Conservation (phyloP, 2,797 vertebrate genomes). For the Falco peregrinus region DNA sequence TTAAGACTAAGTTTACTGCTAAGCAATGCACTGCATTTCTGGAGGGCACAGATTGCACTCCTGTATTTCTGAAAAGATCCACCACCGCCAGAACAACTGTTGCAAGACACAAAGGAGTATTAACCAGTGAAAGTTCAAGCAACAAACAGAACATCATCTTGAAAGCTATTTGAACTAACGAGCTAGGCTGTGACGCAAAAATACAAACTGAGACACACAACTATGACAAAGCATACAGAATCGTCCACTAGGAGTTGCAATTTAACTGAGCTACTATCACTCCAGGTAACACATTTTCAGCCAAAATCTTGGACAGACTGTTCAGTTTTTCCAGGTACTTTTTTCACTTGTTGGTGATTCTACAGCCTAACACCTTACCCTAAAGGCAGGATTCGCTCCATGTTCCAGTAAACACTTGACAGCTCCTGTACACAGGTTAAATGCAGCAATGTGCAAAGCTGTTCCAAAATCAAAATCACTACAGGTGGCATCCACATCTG, state of each 20-base stretch:
- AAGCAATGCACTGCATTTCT: not conserved
- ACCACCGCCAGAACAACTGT: not conserved
- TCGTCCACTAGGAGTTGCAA: not conserved
- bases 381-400: conserved; percentile 95
- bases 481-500: conserved; percentile 96
- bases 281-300: not conserved
- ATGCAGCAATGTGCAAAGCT: conserved; percentile 93
- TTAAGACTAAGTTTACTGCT: not conserved
- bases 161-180: not conserved
- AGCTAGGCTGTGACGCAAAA: not conserved
- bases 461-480: conserved; percentile 99
- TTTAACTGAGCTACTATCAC: not conserved
- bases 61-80: not conserved
- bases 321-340: not conserved
- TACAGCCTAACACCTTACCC: conserved; percentile 78
- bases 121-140: not conserved
- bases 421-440: conserved; percentile 91
- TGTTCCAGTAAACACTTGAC: conserved; percentile 91
- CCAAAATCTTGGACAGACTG: not conserved
- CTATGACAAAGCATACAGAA: not conserved
- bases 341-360: not conserved
- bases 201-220: not conserved
- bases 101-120: not conserved
- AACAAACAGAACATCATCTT: not conserved
- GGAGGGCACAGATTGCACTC: not conserved